Evolutionary conservation across 2,113 vertebrate species (phyloP), one percentile per base, ranked within the genome.

Genomic region (Isurus oxyrinchus): DNA sequence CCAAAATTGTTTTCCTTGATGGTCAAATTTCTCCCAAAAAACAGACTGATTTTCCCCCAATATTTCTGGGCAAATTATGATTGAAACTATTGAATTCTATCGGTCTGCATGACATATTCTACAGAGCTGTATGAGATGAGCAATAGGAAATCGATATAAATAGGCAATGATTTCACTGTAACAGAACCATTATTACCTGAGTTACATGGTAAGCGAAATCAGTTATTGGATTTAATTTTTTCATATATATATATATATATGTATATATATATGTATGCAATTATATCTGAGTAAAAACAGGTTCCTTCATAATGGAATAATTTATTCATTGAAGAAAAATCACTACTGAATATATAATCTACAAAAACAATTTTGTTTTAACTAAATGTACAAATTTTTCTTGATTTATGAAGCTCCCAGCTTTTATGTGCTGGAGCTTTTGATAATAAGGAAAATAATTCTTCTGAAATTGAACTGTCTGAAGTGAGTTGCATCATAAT

Each of bases 291-390:
- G 11, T 67, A 40, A 40, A 95, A 44, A 40, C 14, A 16, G 91
- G 59, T 25, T 95, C 8, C 40, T 25, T 67, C 53, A 69, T 55
- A 55, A 95, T 55, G 27, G 27, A 95, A 55, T 95, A 55, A 72
- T 95, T 95, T 95, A 95, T 72, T 95, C 25, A 53, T 95, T 53
- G 31, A 95, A 76, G 67, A 55, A 95, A 95, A 53, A 95, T 35
- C 67, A 31, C 3, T 3, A 31, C 23, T 69, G 44, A 95, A 76
- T 55, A 3, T 69, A 72, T 55, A 72, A 55, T 72, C 94, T 27
- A 3, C 27, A 19, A 95, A 95, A 53, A 53, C 67, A 76, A 55
- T 95, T 95, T 72, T 95, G 49, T 53, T 72, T 95, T 25, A 76
- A 72, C 94, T 55, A 25, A 72, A 72, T 72, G 94, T 95, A 31